Base-by-base conservation (phyloP, 2,888 invertebrate species). In the Serrognathus titanus region DNA sequence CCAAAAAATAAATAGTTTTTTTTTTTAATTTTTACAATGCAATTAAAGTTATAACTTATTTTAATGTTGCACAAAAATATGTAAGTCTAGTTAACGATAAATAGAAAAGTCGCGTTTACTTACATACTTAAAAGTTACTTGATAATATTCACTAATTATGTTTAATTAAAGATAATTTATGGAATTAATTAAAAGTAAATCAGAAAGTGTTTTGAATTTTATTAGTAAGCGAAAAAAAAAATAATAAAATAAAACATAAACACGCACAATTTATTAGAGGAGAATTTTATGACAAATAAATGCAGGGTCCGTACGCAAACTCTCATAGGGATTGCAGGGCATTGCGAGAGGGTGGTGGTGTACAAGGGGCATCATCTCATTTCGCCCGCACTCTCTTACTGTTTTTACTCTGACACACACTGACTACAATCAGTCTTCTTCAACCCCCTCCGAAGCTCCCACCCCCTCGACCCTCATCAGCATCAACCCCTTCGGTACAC, bases 351-450 rank as follows among this genome's bases (percentile, higher is more conserved):
- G 60, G 61, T 53, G 60, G 60, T 61, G 68, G 69, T 63, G 71
- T 70, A 74, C 75, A 76, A 71, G 76, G 78, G 80, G 81, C 81
- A 81, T 83, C 83, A 83, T 82, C 82, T 81, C 83, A 82, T 83
- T 82, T 82, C 82, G 82, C 82, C 83, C 83, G 82, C 82, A 81
- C 83, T 83, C 83, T 82, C 83, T 83, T 76, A 75, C 71, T 75
- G 74, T 75, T 75, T 75, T 75, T 75, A 73, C 75, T 71, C 75
- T 71, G 70, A 76, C 75, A 77, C 74, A 76, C 72, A 75, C 75
- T 73, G 73, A 75, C 73, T 75, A 75, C 76, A 75, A 76, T 76
- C 77, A 75, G 75, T 73, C 74, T 72, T 74, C 74, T 71, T 72
- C 72, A 72, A 64, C 65, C 60, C 65, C 67, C 60, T 53, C 57